Evolutionary conservation across 1,140 invertebrate species (phyloP), one percentile per base, ranked within the genome.

Genomic region (Leptinotarsa lineolata): DNA sequence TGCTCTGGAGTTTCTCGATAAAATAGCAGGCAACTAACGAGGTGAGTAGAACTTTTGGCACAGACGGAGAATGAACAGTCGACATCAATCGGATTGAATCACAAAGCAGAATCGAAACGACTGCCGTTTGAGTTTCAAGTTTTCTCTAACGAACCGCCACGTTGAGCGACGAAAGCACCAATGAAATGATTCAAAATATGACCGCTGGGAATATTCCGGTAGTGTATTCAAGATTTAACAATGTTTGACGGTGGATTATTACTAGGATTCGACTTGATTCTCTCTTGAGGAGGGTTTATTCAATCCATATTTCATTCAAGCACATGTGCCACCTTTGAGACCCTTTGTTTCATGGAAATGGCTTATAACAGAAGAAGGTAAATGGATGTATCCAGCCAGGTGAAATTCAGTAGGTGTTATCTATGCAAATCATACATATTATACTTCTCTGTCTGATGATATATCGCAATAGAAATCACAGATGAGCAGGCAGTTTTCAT

Each of bases 101-200:
- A 67, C 65, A 67, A n/a, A 67, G 65, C 65, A 67, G 16, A 46
- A 67, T 67, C 30, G 39, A 67, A 67, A n/a, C 65, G 22, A 67
- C 48, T 54, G 48, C 48, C n/a, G n/a, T 39, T 39, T 39, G 30
- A 39, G 30, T 39, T 39, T 11, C 30, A 11, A 39, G 8, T 39
- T 39, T 54, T 54, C 48, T 54, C 48, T 54, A 54, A 54, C 48
- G 48, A 54, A 54, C 48, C n/a, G n/a, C 48, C 48, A 54, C 48
- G 48, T 39, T 39, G 30, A 39, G 30, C 30, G 30, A 8, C 30
- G 13, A 15, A 54, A 54, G 48, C 16, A n/a, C 16, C 48, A 2
- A 54, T 54, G 15, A 54, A 54, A 54, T 39, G n/a, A 54, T 15
- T 54, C 48, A 15, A n/a, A 54, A 54, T 54, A 54, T 54, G 48